phyloP scores from a whole-genome alignment of 2,113 vertebrate species.

The Poicephalus meyeri region DNA sequence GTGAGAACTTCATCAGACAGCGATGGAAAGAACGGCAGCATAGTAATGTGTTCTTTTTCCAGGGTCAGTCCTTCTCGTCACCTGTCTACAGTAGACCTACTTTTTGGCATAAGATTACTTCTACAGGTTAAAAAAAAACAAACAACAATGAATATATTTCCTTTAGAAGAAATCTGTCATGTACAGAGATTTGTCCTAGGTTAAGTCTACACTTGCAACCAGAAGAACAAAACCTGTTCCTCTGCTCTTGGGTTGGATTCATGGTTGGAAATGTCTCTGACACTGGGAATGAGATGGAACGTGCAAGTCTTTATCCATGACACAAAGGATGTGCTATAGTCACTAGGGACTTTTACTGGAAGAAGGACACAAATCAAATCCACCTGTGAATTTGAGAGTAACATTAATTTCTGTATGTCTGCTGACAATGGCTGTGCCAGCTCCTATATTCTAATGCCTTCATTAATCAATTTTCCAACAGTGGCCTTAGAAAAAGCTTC shows the following conservation, averaged over 20 bases:
- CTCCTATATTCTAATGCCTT: background rate
- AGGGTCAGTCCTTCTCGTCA: slow-evolving; percentile 43
- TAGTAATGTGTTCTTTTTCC: slow-evolving; percentile 11
- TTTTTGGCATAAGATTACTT: slow-evolving; percentile 22
- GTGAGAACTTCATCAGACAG: background rate
- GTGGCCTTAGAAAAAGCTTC: background rate
- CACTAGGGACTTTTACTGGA: background rate
- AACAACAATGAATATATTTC: background rate
- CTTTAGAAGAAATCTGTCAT: slow-evolving; percentile 17
- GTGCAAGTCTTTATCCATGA: background rate
- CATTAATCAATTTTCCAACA: background rate
- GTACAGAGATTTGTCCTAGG: background rate
- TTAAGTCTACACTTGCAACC: background rate
- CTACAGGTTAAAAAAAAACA: background rate
- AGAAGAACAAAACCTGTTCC: background rate
- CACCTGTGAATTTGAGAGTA: background rate
- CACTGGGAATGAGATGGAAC: background rate
- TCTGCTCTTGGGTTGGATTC: background rate
- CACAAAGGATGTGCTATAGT: background rate
- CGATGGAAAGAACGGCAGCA: slow-evolving; percentile 24
- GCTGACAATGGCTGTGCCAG: background rate
- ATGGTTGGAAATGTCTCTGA: background rate
- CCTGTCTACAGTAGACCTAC: slow-evolving; percentile 46
- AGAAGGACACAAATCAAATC: background rate
- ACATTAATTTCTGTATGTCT: background rate